Percentiles rank a stretch among this genome's conserved stretches.
These are phyloP conservation scores for Microctenopoma stevenorrisi DNA, from an alignment of 2,797 vertebrate species.

Conservation along the genomic window DNA sequence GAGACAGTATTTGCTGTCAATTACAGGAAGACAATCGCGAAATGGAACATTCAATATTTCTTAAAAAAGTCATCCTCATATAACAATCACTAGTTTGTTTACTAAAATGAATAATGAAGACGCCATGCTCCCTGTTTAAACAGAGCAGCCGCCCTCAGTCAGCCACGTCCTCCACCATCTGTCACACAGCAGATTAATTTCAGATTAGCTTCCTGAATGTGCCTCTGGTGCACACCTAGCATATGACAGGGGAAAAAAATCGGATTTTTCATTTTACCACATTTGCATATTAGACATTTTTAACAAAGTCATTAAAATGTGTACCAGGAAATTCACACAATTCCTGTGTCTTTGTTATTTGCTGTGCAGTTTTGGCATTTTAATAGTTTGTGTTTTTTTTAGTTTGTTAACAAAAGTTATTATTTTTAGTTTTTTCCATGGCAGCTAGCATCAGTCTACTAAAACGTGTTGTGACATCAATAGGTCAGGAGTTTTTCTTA, in stretches of 20 bases:
- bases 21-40: conserved; percentile 49
- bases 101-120: conserved; percentile 63
- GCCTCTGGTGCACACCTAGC: conserved; percentile 21
- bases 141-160: conserved; percentile 37
- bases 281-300: conserved; percentile 9
- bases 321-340: background rate
- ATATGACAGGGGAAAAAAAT: conserved; percentile 32
- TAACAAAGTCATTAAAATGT: background rate
- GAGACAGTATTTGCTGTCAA: conserved; percentile 60
- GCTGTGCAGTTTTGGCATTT: background rate
- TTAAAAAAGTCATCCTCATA: conserved; percentile 38
- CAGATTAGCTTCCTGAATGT: conserved; percentile 24
- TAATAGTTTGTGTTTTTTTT: background rate
- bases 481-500: background rate
- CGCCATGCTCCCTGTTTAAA: conserved; percentile 39
- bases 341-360: background rate
- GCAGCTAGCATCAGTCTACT: background rate
- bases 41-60: conserved; percentile 43
- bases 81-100: conserved; percentile 60
- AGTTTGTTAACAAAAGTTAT: background rate
- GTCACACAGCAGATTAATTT: conserved; percentile 54
- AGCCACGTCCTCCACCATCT: conserved; percentile 60
- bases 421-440: background rate
- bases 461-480: background rate
- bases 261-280: conserved; percentile 9